These are phyloP conservation scores for Epinephelus cyanopodus DNA, from an alignment of 2,113 vertebrate species.

Conservation along the genomic window DNA sequence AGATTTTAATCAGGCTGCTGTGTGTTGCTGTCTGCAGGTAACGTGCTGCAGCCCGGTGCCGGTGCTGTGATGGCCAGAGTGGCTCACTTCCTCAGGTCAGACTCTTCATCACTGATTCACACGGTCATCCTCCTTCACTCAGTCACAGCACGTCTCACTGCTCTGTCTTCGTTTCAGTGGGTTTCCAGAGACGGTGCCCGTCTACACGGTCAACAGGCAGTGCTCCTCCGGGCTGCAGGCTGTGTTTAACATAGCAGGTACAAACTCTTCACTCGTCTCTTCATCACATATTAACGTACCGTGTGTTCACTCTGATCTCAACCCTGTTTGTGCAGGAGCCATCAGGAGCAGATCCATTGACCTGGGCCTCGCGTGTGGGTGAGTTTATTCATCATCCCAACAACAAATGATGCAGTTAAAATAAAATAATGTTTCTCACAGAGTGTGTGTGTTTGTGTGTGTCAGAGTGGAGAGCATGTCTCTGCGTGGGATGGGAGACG, in stretches of 20 bases:
- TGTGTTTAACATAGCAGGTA: constrained; percentile 92
- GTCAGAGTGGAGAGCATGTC: constrained; percentile 94
- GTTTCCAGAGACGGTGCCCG: constrained; percentile 91
- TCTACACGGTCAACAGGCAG: constrained; percentile 90
- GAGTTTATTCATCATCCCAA: constrained; percentile 13
- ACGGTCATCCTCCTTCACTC: neutral
- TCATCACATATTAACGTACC: too few species aligned
- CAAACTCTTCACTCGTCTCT: neutral
- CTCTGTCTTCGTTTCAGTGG: constrained; percentile 82
- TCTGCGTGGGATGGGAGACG: constrained; percentile 71
- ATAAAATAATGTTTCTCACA: neutral
- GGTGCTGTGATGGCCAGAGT: constrained; percentile 89
- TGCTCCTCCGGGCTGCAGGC: constrained; percentile 96
- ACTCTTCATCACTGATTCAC: neutral
- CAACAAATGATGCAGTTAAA: neutral
- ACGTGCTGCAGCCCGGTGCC: constrained; percentile 94
- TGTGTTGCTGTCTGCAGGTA: constrained; percentile 81
- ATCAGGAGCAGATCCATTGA: constrained; percentile 86
- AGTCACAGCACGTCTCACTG: neutral
- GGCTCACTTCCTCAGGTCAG: constrained; percentile 92
- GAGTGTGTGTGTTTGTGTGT: constrained; percentile 21
- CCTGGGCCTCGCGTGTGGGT: constrained; percentile 97
- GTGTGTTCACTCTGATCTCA: too few species aligned
- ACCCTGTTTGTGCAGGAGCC: constrained; percentile 87
- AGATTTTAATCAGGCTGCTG: neutral